Conservation (phyloP, 2,113 vertebrate species). For the Semnopithecus entellus region DNA sequence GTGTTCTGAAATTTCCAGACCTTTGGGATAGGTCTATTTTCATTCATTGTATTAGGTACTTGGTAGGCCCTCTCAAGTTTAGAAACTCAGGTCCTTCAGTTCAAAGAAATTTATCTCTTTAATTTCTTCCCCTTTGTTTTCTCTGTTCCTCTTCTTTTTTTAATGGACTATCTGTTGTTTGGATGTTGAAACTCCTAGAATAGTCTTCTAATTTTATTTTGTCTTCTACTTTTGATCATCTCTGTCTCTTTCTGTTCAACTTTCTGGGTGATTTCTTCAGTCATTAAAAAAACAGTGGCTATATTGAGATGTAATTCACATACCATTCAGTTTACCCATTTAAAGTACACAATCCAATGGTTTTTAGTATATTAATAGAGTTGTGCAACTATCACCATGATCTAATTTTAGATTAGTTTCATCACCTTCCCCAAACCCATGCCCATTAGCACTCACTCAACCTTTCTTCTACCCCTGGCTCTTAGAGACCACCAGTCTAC, state of each 20-base stretch:
- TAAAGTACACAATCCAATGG: neutral
- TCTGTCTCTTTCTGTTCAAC: neutral
- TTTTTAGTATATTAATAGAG: neutral
- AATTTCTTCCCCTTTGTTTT: neutral
- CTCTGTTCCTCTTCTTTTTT: neutral
- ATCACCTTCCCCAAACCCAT: neutral
- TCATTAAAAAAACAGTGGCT: neutral
- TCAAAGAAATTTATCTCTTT: neutral
- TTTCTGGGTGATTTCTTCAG: neutral
- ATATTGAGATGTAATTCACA: neutral
- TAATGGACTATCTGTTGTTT: neutral
- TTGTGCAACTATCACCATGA: neutral
- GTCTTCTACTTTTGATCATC: neutral
- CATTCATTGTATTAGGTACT: neutral
- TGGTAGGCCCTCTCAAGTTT: neutral
- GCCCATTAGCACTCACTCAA: neutral
- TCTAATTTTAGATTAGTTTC: constrained; percentile 23
- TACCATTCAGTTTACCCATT: neutral
- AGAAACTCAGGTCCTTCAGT: neutral
- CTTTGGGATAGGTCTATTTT: neutral
- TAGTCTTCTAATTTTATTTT: neutral
- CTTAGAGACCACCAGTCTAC: neutral
- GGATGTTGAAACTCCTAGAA: neutral
- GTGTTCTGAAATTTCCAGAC: neutral
- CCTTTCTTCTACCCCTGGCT: neutral